phyloP scores from a whole-genome alignment of 2,797 vertebrate species.

The Poeciliopsis gracilis region DNA sequence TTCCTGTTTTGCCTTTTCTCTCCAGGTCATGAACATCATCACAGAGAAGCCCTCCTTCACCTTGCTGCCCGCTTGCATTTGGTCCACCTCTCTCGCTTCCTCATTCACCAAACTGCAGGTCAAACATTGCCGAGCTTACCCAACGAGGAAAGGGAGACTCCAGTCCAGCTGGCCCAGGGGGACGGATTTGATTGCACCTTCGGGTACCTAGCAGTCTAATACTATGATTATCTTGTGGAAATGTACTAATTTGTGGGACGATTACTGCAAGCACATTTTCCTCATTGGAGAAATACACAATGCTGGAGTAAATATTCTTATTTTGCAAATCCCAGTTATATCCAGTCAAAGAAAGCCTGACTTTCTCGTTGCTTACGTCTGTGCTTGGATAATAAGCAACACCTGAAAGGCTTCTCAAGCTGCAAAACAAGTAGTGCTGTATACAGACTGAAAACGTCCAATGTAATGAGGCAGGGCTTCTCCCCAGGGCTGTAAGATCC shows the following conservation, averaged over 20 bases:
- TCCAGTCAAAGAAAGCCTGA: background rate
- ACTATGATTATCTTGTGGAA: slow-evolving; percentile 4
- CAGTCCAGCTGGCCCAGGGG: slow-evolving; percentile 79
- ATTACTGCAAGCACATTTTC: background rate
- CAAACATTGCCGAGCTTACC: slow-evolving; percentile 71
- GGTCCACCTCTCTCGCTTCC: slow-evolving; percentile 81
- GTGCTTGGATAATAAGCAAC: slow-evolving; percentile 6
- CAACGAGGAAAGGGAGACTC: slow-evolving; percentile 81
- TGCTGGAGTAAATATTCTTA: background rate
- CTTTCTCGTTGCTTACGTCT: background rate
- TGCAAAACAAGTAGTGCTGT: background rate
- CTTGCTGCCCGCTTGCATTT: slow-evolving; percentile 83
- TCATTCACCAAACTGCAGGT: slow-evolving; percentile 81
- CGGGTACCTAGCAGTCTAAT: slow-evolving; percentile 79
- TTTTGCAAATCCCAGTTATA: background rate
- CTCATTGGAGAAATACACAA: background rate
- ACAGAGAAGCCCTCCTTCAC: slow-evolving; percentile 84
- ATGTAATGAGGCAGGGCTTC: background rate
- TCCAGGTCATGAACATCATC: slow-evolving; percentile 64
- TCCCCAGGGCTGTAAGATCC: background rate
- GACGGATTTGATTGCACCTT: slow-evolving; percentile 69
- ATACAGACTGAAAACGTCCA: background rate
- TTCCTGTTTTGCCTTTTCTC: slow-evolving; percentile 7
- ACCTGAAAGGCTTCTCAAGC: background rate
- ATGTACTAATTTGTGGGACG: background rate